A percentile compares a stretch with the other conserved stretches of the same genome.
Evolutionary conservation across 2,113 vertebrate genomes (phyloP).

Genomic region (Camelus dromedarius): DNA sequence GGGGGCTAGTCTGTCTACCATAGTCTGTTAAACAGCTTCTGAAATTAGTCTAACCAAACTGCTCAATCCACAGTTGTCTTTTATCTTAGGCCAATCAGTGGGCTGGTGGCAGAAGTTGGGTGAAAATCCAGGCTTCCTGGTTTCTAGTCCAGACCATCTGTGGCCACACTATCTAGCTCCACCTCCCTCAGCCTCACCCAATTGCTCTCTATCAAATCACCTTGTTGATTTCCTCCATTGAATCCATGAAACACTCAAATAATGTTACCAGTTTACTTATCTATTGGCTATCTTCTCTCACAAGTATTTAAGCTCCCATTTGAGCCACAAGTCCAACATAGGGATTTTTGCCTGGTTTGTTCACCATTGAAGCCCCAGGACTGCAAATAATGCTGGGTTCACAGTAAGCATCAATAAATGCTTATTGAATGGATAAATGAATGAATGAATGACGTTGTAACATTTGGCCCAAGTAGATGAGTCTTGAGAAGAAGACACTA

Average conservation of each 20-base stretch:
- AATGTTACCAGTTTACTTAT: neutral
- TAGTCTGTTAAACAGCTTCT: neutral
- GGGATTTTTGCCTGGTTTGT: neutral
- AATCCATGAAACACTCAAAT: neutral
- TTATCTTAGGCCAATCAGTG: neutral
- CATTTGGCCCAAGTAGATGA: neutral
- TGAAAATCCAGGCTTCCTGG: neutral
- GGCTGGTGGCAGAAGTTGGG: neutral
- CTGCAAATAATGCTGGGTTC: neutral
- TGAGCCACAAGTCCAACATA: neutral
- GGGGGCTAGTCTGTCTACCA: neutral
- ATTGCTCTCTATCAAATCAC: neutral
- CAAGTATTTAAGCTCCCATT: neutral
- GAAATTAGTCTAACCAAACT: neutral
- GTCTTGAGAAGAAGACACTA: constrained; percentile 28
- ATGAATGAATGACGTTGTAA: neutral
- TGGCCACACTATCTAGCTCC: neutral
- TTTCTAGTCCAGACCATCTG: neutral
- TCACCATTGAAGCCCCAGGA: neutral
- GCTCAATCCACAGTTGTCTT: neutral
- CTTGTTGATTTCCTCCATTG: neutral
- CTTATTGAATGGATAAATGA: constrained; percentile 13
- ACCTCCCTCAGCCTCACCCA: neutral
- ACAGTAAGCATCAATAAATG: neutral
- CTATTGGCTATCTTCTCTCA: neutral